Conservation (phyloP, 2,888 invertebrate genomes). For the Gryllus longicercus region DNA sequence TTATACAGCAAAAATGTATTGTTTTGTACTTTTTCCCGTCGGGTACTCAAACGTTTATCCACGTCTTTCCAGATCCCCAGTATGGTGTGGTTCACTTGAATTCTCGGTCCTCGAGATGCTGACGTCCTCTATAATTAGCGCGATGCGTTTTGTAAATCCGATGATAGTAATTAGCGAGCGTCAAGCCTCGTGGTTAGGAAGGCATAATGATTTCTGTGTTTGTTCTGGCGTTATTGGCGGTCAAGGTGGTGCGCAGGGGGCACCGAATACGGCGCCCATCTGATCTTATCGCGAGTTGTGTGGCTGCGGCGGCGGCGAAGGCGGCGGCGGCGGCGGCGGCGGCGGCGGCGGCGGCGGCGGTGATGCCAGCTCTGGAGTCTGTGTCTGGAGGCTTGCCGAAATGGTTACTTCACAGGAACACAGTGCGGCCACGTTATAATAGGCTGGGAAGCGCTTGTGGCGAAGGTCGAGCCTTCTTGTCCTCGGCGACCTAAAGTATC, state of each 20-base stretch:
- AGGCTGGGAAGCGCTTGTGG: no score
- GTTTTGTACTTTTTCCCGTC: no score
- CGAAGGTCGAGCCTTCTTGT: no score
- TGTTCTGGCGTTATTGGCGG: conserved; percentile 17
- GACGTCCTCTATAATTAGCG: background rate
- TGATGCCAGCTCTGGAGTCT: no score
- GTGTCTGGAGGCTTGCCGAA: no score
- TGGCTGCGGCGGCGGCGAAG: background rate
- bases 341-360: no score
- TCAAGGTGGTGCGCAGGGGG: background rate
- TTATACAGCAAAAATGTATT: no score
- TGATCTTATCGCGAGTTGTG: background rate
- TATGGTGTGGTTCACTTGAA: background rate
- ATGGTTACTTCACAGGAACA: no score
- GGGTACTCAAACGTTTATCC: no score
- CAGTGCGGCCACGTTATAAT: no score
- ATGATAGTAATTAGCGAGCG: background rate
- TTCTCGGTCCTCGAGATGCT: background rate
- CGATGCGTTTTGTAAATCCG: background rate
- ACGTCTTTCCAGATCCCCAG: no score
- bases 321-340: background rate
- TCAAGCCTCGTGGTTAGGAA: background rate
- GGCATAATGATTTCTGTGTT: conserved; percentile 8
- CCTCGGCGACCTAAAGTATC: no score
- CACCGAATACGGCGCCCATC: background rate